phyloP scores from a whole-genome alignment of 2,888 invertebrate species.

The Vannuccia rotundouncinata region DNA sequence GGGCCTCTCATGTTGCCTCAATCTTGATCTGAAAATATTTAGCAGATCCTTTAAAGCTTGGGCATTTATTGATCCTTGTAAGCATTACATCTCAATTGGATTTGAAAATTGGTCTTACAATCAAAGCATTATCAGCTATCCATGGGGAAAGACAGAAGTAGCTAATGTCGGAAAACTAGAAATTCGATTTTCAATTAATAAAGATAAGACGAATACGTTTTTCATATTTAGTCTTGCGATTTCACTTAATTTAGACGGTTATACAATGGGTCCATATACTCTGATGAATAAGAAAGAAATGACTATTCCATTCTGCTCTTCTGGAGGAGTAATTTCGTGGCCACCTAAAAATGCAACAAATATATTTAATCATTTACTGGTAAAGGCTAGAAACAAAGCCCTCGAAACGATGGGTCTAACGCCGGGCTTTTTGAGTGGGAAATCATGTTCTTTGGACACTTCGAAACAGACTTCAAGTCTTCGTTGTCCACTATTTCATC shows the following conservation, averaged over 20 bases:
- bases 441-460: not conserved
- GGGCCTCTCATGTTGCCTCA: slow-evolving; percentile 30
- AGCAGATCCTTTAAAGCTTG: slow-evolving; percentile 41
- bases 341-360: not conserved
- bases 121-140: slow-evolving; percentile 41
- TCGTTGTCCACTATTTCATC: not conserved
- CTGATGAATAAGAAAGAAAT: not conserved
- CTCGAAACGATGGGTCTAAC: not conserved
- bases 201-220: not conserved
- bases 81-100: slow-evolving; percentile 42
- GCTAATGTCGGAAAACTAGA: not conserved
- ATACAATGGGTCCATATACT: not conserved
- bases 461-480: not conserved
- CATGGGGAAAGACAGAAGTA: slow-evolving; percentile 41
- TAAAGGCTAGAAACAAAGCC: not conserved
- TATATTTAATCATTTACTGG: not conserved
- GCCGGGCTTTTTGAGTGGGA: not conserved
- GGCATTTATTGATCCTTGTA: slow-evolving; percentile 43
- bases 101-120: slow-evolving; percentile 43
- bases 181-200: not conserved
- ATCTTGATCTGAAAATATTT: slow-evolving; percentile 5
- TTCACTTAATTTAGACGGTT: not conserved
- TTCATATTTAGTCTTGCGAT: not conserved
- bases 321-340: not conserved
- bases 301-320: not conserved